phyloP scores from a whole-genome alignment of 1,140 invertebrate species.

The Ectropis grisescens region DNA sequence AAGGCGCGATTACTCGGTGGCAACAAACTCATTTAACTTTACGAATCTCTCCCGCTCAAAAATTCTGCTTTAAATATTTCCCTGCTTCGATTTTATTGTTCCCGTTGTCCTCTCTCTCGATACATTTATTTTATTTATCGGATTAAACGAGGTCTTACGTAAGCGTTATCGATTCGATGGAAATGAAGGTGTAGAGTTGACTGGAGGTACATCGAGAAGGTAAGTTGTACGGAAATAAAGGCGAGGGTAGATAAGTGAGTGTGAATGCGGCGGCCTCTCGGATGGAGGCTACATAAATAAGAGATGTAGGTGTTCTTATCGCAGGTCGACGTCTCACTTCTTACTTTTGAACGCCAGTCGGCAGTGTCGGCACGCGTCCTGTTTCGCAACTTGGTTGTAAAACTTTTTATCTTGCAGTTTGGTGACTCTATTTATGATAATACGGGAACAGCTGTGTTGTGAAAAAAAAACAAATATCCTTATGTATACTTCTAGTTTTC shows the following conservation, averaged over 20 bases:
- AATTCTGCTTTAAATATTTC: conserved; percentile 49
- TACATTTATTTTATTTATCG: conserved; percentile 58
- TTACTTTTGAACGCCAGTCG: conserved; percentile 23
- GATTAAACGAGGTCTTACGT: conserved; percentile 28
- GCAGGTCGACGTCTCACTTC: conserved; percentile 26
- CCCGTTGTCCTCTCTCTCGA: conserved; percentile 41
- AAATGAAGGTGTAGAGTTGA: neutral
- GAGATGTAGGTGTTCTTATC: conserved; percentile 55
- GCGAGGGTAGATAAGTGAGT: conserved; percentile 58
- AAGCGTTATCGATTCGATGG: conserved; percentile 9
- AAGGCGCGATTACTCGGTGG: conserved; percentile 36
- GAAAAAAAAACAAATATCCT: too few species aligned
- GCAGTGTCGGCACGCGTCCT: neutral
- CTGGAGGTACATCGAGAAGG: too few species aligned
- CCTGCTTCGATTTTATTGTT: conserved; percentile 58
- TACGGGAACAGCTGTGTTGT: too few species aligned
- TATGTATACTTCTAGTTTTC: too few species aligned
- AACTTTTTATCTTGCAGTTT: too few species aligned
- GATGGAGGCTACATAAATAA: conserved; percentile 64
- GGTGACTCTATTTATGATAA: too few species aligned
- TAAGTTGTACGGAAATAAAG: conserved; percentile 50
- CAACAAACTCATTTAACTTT: conserved; percentile 64
- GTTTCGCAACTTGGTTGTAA: too few species aligned
- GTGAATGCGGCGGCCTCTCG: conserved; percentile 38
- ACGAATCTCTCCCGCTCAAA: conserved; percentile 39